A percentile compares a stretch with the other conserved stretches of the same genome.
Evolutionary conservation across 2,113 vertebrate genomes (phyloP).

Genomic region (Gulo gulo): DNA sequence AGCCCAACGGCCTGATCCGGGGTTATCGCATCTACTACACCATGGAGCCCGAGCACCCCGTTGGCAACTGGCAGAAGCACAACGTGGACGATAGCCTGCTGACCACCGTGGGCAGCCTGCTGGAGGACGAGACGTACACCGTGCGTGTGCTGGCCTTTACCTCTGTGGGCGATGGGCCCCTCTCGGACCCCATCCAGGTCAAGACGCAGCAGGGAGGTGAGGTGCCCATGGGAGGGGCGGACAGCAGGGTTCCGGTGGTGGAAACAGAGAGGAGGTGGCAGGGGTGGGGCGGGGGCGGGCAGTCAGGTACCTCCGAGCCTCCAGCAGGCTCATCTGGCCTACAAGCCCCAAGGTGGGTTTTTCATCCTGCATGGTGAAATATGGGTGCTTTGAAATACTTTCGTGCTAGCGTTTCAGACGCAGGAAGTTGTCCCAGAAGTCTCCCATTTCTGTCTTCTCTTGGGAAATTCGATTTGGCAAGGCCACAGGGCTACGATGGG

Average conservation of each 20-base stretch:
- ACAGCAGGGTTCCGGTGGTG: rapidly evolving
- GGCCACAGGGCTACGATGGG: neutral
- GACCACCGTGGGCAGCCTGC: slow-evolving; percentile 94
- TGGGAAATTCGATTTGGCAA: rapidly evolving
- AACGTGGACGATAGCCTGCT: slow-evolving; percentile 97
- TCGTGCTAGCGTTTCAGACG: rapidly evolving
- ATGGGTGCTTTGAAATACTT: neutral
- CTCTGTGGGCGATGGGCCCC: slow-evolving; percentile 96
- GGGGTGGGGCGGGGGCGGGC: too few relatives aligned
- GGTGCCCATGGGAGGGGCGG: rapidly evolving
- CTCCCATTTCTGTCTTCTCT: neutral
- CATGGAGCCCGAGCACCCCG: slow-evolving; percentile 93
- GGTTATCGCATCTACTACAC: slow-evolving; percentile 98
- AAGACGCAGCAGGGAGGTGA: slow-evolving; percentile 97
- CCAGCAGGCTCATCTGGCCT: neutral
- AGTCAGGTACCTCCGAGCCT: rapidly evolving
- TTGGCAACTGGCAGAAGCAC: slow-evolving; percentile 96
- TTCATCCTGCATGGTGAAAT: rapidly evolving
- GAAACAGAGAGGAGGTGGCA: neutral
- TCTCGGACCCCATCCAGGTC: slow-evolving; percentile 96
- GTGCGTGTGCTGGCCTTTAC: slow-evolving; percentile 97
- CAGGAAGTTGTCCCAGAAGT: neutral
- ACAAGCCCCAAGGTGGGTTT: neutral
- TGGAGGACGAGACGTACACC: slow-evolving; percentile 94
- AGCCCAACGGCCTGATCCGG: slow-evolving; percentile 97